phyloP scores from a whole-genome alignment of 2,888 invertebrate genomes.

The Watsonalla cultraria region DNA sequence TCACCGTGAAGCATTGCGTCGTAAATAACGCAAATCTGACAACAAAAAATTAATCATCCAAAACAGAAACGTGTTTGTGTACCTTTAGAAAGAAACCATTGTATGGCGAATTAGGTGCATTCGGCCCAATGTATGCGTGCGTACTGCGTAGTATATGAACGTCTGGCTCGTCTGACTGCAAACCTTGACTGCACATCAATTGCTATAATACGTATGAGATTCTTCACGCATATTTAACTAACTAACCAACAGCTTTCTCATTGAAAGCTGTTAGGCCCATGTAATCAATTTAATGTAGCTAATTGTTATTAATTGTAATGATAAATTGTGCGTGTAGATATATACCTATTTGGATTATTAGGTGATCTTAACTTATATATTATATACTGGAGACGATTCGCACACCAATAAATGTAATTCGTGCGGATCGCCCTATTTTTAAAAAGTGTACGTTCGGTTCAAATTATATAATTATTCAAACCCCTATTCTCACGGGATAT shows the following conservation, averaged over 20 bases:
- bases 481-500: too few relatives aligned
- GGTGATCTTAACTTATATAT: too few relatives aligned
- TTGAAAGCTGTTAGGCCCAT: neutral
- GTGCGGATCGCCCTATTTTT: too few relatives aligned
- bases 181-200: neutral
- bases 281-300: too few relatives aligned
- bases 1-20: slow-evolving; percentile 3
- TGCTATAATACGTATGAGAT: neutral
- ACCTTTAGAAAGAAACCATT: neutral
- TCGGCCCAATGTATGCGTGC: neutral
- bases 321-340: too few relatives aligned
- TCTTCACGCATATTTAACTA: neutral
- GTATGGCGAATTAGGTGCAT: neutral
- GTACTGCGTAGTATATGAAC: neutral
- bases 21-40: slow-evolving; percentile 6
- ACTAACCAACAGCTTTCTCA: too few relatives aligned
- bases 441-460: too few relatives aligned
- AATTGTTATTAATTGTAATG: too few relatives aligned
- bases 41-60: slow-evolving; percentile 8
- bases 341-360: too few relatives aligned
- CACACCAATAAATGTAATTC: too few relatives aligned
- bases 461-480: too few relatives aligned
- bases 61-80: slow-evolving; percentile 2
- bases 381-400: too few relatives aligned
- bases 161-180: neutral